Evolutionary conservation across 2,888 invertebrate genomes (phyloP), one percentile per base, ranked within the genome.

Genomic region (Alloplasta piceator): DNA sequence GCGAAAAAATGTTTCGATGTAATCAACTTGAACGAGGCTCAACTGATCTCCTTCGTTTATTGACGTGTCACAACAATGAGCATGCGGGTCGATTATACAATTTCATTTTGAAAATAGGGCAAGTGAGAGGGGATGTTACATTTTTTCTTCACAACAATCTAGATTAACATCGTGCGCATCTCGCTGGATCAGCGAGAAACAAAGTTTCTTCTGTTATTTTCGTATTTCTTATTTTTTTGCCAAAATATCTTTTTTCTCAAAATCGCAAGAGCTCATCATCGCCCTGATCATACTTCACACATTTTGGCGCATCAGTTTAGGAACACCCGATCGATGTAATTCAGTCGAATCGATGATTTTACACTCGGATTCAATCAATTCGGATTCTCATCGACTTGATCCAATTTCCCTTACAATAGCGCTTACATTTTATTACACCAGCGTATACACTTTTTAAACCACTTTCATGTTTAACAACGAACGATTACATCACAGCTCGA

Each of bases 41-140:
- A 80, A 72, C 63, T 52, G 66, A 48, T 75, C 66, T 68, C 63
- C 73, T 68, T 83, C 43, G 46, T 85, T 86, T 87, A 89, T 90
- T 90, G 85, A 89, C 87, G 88, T 87, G 77, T 89, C 87, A 91
- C 90, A 90, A 90, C 89, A 88, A 87, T 87, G 82, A 90, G 86
- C 91, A 91, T 90, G 90, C 90, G 89, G 85, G 85, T 86, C 50
- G 71, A 78, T 87, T 90, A 26, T 26, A 90, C 86, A 89, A 83
- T 84, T 81, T 87, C 80, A 80, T 82, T 71, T 78, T 75, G 63
- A 41, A 78, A 77, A 82, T 67, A 84, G 68, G 55, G 78, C 63
- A n/a, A n/a, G n/a, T n/a, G 83, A 73, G 82, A 70, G 48, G 66
- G 71, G n/a, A n/a, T 64, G 50, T 78, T 84, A 85, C 26, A 26